Evolutionary conservation across 2,797 vertebrate species (phyloP).

Genomic region (Valencia hispanica): DNA sequence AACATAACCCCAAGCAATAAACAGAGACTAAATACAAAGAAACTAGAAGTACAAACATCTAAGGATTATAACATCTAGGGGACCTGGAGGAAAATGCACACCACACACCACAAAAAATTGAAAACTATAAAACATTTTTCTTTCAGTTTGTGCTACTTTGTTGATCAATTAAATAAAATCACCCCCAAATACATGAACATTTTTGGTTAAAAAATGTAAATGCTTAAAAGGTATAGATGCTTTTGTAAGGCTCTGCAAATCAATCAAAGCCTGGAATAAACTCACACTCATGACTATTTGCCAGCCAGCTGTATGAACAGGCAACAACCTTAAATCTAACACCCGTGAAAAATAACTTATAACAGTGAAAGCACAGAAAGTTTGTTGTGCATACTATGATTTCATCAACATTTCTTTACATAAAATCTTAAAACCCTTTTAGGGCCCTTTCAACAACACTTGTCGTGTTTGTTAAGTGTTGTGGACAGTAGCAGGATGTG

Average conservation of each 20-base stretch:
- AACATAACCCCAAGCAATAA: too few species aligned
- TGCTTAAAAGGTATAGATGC: background rate
- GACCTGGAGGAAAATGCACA: too few species aligned
- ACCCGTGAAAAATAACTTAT: background rate
- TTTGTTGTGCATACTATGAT: background rate
- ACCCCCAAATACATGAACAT: background rate
- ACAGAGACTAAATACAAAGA: too few species aligned
- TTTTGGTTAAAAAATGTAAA: background rate
- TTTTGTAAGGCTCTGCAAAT: background rate
- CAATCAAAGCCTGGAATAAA: background rate
- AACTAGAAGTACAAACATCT: too few species aligned
- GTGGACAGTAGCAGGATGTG: conserved; percentile 50
- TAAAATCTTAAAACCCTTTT: background rate
- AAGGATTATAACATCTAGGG: too few species aligned
- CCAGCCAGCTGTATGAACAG: background rate
- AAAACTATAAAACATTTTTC: background rate
- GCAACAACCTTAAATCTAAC: background rate
- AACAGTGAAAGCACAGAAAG: background rate
- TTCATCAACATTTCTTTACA: background rate
- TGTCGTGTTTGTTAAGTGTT: conserved; percentile 18
- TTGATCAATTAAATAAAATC: background rate
- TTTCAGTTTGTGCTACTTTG: background rate
- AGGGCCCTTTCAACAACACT: conserved; percentile 21
- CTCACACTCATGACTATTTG: background rate
- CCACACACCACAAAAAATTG: background rate